A percentile compares a stretch with the other conserved stretches of the same genome.
These are phyloP conservation scores for Cotesia vestalis DNA, from an alignment of 1,140 invertebrate genomes.

Conservation along the genomic window DNA sequence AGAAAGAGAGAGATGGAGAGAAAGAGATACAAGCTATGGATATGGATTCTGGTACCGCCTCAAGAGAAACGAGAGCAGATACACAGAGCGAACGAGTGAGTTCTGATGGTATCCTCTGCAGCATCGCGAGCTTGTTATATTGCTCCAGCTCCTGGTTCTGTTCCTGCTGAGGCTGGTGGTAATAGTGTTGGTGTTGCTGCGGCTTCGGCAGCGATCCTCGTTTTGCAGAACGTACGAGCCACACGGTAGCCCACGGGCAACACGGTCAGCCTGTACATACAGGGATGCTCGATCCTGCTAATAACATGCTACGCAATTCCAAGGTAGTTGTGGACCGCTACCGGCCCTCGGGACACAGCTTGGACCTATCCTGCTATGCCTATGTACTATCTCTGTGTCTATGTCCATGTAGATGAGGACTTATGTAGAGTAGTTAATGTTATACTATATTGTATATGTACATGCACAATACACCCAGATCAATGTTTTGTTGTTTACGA, in stretches of 20 bases:
- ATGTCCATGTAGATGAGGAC: neutral
- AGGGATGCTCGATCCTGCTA: conserved; percentile 37
- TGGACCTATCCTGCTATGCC: conserved; percentile 7
- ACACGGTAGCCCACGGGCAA: conserved; percentile 48
- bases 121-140: neutral
- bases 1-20: neutral
- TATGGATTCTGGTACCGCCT: conserved; percentile 35
- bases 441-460: conserved; percentile 5
- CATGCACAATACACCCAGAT: neutral
- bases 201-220: conserved; percentile 23
- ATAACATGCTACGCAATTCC: conserved; percentile 49
- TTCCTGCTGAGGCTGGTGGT: conserved; percentile 30
- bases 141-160: neutral
- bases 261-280: conserved; percentile 25
- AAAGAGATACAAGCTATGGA: conserved; percentile 24
- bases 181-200: conserved; percentile 34
- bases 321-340: conserved; percentile 45
- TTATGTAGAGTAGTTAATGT: neutral
- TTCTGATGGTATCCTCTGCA: neutral
- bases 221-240: conserved; percentile 33
- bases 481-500: no score
- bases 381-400: neutral
- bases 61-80: conserved; percentile 30
- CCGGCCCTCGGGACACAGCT: conserved; percentile 39
- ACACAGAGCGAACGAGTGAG: conserved; percentile 23